Evolutionary conservation across 2,888 invertebrate genomes (phyloP), one percentile per base, ranked within the genome.

Genomic region (Cheilosia grossa): DNA sequence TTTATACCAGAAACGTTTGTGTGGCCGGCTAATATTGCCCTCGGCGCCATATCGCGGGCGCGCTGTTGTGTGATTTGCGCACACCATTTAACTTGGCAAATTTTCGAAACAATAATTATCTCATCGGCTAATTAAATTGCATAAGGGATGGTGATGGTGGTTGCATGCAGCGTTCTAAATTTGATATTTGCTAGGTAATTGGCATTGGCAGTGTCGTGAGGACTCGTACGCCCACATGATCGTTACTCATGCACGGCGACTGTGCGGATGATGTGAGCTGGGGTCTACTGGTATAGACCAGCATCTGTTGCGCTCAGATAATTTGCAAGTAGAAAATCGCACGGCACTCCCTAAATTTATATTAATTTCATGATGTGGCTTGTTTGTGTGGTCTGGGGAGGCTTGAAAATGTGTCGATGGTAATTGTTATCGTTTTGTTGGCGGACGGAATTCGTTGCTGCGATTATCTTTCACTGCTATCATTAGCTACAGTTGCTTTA

Each of bases 51-150:
- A 77, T 59, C 59, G 69, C 21, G 40, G 19, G 44, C 67, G 17
- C 19, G n/a, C 19, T 61, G 64, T 81, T 70, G 54, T 75, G 59
- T 44, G 54, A 42, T 59, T 72, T 66, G 44, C 61, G 72, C 49
- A 72, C 61, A 72, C 85, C 70, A 85, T 85, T 81, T 81, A 81
- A 75, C 58, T 85, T 81, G 75, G 85, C 72, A 67, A 75, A 64
- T 56, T 81, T 85, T 81, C 85, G 72, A 75, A 75, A 85, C 72
- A 85, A 85, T 81, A 85, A 85, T 81, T 85, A 81, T 61, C 70
- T 67, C 59, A 33, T 72, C 63, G 66, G 75, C 72, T 85, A 85
- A 81, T 85, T 81, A 72, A 81, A 72, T 85, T 72, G 54, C 61
- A 51, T 72, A 81, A 42, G 56, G 47, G 13, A 17, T 44, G 53